Evolutionary conservation across 2,888 invertebrate species (phyloP), one percentile per base, ranked within the genome.

Genomic region (Lasioglossum villosulum): DNA sequence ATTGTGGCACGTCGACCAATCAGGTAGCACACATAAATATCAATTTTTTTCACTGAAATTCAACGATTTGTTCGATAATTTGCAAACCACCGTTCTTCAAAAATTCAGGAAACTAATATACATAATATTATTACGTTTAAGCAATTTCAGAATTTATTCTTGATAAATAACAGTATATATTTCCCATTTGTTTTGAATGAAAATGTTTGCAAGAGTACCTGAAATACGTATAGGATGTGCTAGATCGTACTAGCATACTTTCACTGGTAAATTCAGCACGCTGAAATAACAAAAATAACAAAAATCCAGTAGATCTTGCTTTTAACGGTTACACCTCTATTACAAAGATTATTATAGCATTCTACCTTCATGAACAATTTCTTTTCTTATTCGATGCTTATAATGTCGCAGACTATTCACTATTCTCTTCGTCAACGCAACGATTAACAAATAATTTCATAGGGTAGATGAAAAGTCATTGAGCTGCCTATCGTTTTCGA

Each of bases 1-100:
- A 27, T 88, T 59, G 84, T 75, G 73, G 81, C 66, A 66, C 86
- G 52, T 48, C 75, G 75, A n/a, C 45, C 78, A 56, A 82, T 78
- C 75, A 93, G 91, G 93, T 93, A 90, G 88, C 56, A 56, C 14
- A 59, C 34, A 56, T 4, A 16, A 63, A 59, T 48, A 71, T 23
- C 30, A 71, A 42, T 77, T 76, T 37, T 56, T 56, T 56, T 12
- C 10, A 56, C 0, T n/a, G 1, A 23, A 56, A 23, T n/a, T 56
- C n/a, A 52, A n/a, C 10, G 10, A n/a, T n/a, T 52, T 52, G 10
- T 56, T 56, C n/a, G n/a, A 56, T 56, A 10, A 10, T 56, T 56
- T 56, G 3, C n/a, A 30, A 63, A 30, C 5, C 2, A 27, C 6
- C 6, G 14, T 63, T 16, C 16, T 16, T 63, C 4, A 16, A 16